A percentile compares a stretch with the other conserved stretches of the same genome.
phyloP scores from a whole-genome alignment of 2,113 vertebrate species.

The Platysteira castanea region DNA sequence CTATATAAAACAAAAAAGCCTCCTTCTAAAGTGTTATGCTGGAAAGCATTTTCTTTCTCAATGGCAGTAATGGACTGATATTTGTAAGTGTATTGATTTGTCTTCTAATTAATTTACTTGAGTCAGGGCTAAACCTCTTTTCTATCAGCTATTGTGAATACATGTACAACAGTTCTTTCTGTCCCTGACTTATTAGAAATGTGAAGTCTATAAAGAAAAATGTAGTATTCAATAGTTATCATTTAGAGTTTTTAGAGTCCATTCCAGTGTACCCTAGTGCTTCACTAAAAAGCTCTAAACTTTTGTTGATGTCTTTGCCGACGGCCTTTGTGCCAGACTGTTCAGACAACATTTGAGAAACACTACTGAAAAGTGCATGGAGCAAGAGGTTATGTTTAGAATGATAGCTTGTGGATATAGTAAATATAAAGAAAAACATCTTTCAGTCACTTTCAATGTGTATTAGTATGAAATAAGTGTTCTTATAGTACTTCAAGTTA shows the following conservation, averaged over 20 bases:
- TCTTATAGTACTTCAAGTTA: neutral
- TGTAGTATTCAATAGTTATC: neutral
- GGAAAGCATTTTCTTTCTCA: neutral
- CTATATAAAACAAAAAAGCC: neutral
- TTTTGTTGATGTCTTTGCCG: neutral
- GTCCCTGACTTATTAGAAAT: neutral
- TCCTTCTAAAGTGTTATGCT: neutral
- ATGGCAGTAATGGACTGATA: neutral
- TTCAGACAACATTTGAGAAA: neutral
- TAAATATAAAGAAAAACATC: neutral
- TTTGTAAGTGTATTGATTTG: neutral
- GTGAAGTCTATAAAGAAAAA: neutral
- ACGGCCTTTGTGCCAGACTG: neutral
- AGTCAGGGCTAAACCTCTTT: neutral
- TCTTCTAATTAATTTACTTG: neutral
- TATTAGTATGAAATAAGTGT: neutral
- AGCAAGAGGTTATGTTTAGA: neutral
- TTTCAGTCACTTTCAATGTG: neutral
- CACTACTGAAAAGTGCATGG: neutral
- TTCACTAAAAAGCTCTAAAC: neutral
- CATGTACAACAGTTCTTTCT: neutral
- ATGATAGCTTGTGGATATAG: neutral
- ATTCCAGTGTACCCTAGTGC: neutral
- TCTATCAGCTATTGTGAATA: neutral
- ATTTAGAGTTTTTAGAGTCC: neutral